Evolutionary conservation across 2,113 vertebrate species (phyloP).

Genomic region (Polyodon spathula): DNA sequence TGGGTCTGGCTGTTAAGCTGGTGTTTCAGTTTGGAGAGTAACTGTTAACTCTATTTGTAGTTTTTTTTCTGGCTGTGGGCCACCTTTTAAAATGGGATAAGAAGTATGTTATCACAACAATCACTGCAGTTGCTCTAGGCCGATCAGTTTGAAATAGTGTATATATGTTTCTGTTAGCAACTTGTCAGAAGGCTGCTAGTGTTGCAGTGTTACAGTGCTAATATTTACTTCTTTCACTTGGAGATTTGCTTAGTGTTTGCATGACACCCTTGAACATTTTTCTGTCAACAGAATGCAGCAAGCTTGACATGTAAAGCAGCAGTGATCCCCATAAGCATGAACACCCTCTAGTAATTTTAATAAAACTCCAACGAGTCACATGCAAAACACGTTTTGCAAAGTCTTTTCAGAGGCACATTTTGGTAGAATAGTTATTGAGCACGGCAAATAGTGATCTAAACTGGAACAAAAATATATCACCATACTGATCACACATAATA

Average conservation of each 20-base stretch:
- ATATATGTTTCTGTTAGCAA: conserved; percentile 1
- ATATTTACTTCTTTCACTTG: neutral
- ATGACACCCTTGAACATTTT: conserved; percentile 1
- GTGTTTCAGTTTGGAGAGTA: too few relatives aligned
- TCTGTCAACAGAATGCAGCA: neutral
- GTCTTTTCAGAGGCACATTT: too few relatives aligned
- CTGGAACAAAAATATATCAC: too few relatives aligned
- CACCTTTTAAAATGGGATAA: neutral
- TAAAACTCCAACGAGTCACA: neutral
- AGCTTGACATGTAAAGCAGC: conserved; percentile 2
- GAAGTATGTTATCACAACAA: neutral
- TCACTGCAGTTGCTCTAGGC: neutral
- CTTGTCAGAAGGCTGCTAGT: neutral
- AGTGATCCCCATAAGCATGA: neutral
- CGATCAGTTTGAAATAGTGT: conserved; percentile 6
- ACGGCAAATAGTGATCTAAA: too few relatives aligned
- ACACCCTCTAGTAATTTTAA: neutral
- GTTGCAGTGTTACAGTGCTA: neutral
- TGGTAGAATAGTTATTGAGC: too few relatives aligned
- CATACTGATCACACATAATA: too few relatives aligned
- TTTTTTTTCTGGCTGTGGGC: too few relatives aligned
- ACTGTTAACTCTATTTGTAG: too few relatives aligned
- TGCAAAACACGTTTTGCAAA: neutral
- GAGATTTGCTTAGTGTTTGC: conserved; percentile 2
- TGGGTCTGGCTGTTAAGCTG: too few relatives aligned